Evolutionary conservation across 2,888 invertebrate genomes (phyloP).

Genomic region (Sylvicola cinctus): DNA sequence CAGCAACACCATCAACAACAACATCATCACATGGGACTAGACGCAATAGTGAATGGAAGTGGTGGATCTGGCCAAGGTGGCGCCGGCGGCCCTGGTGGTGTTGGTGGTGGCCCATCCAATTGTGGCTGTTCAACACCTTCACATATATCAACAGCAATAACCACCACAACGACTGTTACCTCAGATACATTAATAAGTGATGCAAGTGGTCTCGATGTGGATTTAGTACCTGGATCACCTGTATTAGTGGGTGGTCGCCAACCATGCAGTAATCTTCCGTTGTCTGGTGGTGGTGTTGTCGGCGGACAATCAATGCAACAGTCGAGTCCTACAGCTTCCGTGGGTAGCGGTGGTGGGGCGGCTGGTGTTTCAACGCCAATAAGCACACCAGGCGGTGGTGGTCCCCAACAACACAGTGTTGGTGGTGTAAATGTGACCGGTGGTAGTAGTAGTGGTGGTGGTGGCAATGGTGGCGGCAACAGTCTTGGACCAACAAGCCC

Average conservation of each 20-base stretch:
- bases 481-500: conserved; percentile 26
- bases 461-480: too few species aligned
- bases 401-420: too few species aligned
- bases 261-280: conserved; percentile 1
- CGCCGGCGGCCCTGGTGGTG: background rate
- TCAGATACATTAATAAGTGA: conserved; percentile 2
- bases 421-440: too few species aligned
- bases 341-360: background rate
- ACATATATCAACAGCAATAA: background rate
- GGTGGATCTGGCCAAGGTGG: too few species aligned
- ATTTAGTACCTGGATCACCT: conserved; percentile 8
- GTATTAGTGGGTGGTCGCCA: conserved; percentile 3
- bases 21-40: conserved; percentile 12
- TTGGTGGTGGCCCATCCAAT: background rate
- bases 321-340: background rate
- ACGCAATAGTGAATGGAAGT: conserved; percentile 10
- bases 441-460: too few species aligned
- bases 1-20: conserved; percentile 18
- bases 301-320: background rate
- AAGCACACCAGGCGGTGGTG: background rate
- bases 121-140: background rate
- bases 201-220: conserved; percentile 6
- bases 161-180: background rate
- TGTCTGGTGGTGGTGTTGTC: background rate
- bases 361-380: background rate